Conservation (phyloP, 1,140 invertebrate genomes). For the Drosophila biarmipes region DNA sequence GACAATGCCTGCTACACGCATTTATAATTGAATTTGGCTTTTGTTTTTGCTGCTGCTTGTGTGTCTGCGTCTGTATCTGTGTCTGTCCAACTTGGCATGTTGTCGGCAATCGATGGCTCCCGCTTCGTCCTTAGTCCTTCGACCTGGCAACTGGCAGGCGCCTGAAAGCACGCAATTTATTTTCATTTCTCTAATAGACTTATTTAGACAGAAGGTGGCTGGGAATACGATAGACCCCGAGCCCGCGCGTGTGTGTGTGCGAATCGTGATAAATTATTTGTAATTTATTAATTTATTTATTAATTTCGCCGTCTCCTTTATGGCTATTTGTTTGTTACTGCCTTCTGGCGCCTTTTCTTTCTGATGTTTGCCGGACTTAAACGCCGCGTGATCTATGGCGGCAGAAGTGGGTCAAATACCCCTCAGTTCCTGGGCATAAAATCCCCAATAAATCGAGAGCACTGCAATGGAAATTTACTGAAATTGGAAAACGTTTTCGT, state of each 20-base stretch:
- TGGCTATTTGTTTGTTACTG: constrained; percentile 22
- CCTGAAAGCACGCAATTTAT: constrained; percentile 81
- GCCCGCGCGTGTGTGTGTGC: constrained; percentile 13
- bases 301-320: constrained; percentile 46
- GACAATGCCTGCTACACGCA: constrained; percentile 74
- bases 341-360: not conserved
- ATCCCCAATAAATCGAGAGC: not conserved
- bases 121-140: constrained; percentile 6
- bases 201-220: constrained; percentile 59
- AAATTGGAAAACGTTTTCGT: not conserved
- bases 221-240: not conserved
- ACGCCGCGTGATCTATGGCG: constrained; percentile 2
- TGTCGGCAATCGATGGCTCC: constrained; percentile 67
- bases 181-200: constrained; percentile 83
- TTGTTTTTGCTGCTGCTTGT: constrained; percentile 50
- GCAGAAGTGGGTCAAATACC: constrained; percentile 2
- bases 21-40: constrained; percentile 82
- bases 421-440: not conserved
- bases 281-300: constrained; percentile 80
- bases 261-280: constrained; percentile 73
- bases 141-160: constrained; percentile 59
- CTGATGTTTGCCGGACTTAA: not conserved
- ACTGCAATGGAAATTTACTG: not conserved
- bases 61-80: constrained; percentile 47
- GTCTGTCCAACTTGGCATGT: constrained; percentile 69